These are phyloP conservation scores for Nannobrachium achirus DNA, from an alignment of 2,113 vertebrate genomes.

Conservation along the genomic window DNA sequence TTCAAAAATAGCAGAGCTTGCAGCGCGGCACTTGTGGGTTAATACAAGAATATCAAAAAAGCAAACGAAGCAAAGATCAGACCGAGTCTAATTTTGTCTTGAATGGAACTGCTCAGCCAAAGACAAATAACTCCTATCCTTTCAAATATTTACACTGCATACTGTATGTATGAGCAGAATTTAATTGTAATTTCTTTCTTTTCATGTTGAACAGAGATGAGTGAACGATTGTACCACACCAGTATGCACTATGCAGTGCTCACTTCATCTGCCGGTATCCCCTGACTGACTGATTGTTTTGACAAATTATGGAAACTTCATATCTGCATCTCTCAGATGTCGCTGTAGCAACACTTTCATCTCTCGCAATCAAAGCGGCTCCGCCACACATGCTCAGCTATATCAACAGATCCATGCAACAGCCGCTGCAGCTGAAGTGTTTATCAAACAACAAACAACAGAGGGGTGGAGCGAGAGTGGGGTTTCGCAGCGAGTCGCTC, in stretches of 20 bases:
- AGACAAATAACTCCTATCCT: too few species aligned
- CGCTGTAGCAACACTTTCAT: conserved; percentile 39
- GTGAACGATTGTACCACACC: conserved; percentile 17
- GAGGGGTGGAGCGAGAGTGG: conserved; percentile 18
- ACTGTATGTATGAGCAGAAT: too few species aligned
- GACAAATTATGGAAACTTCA: conserved; percentile 51
- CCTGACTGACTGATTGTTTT: conserved; percentile 10
- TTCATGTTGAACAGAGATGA: conserved; percentile 25
- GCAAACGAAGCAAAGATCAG: too few species aligned
- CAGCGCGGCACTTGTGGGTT: too few species aligned
- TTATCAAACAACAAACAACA: conserved; percentile 45
- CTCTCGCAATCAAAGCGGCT: conserved; percentile 2
- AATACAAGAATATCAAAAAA: too few species aligned
- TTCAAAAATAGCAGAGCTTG: too few species aligned
- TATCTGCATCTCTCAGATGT: conserved; percentile 51
- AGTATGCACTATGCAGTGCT: conserved; percentile 9
- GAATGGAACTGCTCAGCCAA: too few species aligned
- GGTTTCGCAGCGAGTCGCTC: neutral
- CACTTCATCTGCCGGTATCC: conserved; percentile 22
- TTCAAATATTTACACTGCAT: too few species aligned
- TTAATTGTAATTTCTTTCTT: neutral
- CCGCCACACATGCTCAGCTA: conserved; percentile 30
- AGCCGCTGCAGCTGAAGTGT: conserved; percentile 29
- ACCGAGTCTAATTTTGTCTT: too few species aligned
- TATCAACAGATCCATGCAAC: conserved; percentile 40